Percentiles rank a stretch among this genome's conserved stretches.
Evolutionary conservation across 2,113 vertebrate species (phyloP).

Genomic region (Fulmarus glacialis): DNA sequence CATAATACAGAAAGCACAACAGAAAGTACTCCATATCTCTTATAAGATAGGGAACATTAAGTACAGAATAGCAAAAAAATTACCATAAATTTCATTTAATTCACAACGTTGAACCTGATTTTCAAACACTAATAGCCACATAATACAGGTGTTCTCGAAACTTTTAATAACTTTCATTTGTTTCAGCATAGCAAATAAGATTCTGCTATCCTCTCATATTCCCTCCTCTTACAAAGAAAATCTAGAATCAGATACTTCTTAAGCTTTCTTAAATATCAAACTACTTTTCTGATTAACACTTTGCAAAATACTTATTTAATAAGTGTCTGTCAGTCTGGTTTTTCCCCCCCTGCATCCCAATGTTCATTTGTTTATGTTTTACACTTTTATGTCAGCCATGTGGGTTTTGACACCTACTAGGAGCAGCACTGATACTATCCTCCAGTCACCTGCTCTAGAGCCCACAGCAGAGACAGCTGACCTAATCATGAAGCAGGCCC

Average conservation of each 20-base stretch:
- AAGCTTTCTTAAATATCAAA: not conserved
- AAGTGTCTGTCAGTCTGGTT: not conserved
- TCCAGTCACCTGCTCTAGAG: not conserved
- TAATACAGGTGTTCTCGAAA: not conserved
- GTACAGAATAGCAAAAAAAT: not conserved
- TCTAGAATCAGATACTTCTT: not conserved
- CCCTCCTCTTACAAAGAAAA: not conserved
- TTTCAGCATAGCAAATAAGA: not conserved
- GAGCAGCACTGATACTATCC: not conserved
- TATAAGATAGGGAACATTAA: not conserved
- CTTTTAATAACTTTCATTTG: not conserved
- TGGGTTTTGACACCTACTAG: not conserved
- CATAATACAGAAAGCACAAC: not conserved
- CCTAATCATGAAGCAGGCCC: not conserved
- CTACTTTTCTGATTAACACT: not conserved
- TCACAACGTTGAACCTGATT: not conserved
- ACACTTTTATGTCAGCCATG: not conserved
- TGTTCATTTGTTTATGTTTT: not conserved
- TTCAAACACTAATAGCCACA: not conserved
- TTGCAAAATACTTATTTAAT: not conserved
- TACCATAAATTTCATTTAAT: not conserved
- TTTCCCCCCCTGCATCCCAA: accelerated
- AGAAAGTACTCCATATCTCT: not conserved
- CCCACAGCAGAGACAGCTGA: not conserved
- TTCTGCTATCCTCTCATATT: not conserved